phyloP scores from a whole-genome alignment of 2,888 invertebrate species.

The Syrista parreyssii region DNA sequence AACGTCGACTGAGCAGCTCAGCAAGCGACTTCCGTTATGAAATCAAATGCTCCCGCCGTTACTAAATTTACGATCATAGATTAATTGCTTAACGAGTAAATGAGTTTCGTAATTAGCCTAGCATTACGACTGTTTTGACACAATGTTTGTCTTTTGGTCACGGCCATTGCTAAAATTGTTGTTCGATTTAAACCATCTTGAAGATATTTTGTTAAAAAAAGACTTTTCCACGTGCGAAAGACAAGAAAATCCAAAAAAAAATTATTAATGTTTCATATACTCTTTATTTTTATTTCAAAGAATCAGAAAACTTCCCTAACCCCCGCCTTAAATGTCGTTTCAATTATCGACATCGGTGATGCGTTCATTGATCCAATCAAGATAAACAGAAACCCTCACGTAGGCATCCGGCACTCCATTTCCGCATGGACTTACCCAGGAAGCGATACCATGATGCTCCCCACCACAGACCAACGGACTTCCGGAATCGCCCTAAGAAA shows the following conservation, averaged over 20 bases:
- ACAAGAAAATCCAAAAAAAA: background rate
- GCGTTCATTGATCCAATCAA: constrained; percentile 5
- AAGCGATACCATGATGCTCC: background rate
- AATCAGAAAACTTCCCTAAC: background rate
- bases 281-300: background rate
- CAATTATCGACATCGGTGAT: background rate
- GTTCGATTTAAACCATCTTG: background rate
- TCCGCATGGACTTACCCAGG: constrained; percentile 8
- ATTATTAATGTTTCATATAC: background rate
- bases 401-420: constrained; percentile 5
- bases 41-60: background rate
- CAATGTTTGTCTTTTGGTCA: background rate
- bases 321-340: background rate
- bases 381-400: background rate
- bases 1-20: background rate
- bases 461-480: constrained; percentile 1
- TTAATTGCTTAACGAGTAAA: background rate
- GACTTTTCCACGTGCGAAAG: background rate
- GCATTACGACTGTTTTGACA: background rate
- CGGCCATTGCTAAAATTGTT: background rate
- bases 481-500: constrained; percentile 11
- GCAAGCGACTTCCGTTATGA: background rate
- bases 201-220: background rate
- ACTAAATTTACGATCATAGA: background rate
- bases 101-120: background rate